These are phyloP conservation scores for Labeo catla DNA, from an alignment of 2,113 vertebrate species.

Conservation along the genomic window DNA sequence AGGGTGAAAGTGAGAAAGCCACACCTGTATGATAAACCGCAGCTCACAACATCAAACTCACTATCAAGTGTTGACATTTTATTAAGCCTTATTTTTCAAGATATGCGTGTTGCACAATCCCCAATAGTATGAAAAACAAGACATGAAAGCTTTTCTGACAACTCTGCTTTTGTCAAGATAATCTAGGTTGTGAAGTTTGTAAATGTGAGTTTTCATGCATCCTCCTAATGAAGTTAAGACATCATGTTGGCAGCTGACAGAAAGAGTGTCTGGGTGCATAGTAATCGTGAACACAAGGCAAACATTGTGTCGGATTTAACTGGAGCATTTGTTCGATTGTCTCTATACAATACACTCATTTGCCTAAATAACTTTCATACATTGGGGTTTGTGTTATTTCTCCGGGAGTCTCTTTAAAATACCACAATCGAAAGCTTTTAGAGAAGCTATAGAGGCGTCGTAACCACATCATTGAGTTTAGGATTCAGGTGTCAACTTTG, in stretches of 20 bases:
- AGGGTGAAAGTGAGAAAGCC: neutral
- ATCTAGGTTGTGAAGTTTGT: neutral
- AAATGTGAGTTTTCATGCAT: neutral
- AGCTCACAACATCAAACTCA: neutral
- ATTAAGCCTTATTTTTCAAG: neutral
- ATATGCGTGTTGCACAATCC: too few species aligned
- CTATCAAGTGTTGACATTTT: neutral
- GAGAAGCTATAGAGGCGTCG: neutral
- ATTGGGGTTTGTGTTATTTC: neutral
- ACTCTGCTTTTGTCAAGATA: neutral
- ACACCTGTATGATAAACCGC: slow-evolving; percentile 11
- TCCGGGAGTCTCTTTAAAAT: neutral
- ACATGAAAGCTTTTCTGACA: neutral
- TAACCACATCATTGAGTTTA: neutral
- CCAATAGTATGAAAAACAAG: neutral
- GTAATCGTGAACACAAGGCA: slow-evolving; percentile 14
- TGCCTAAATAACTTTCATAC: slow-evolving; percentile 2
- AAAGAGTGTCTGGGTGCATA: neutral
- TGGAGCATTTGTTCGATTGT: slow-evolving; percentile 13
- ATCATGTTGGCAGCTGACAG: neutral
- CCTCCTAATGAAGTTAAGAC: neutral
- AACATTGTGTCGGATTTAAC: slow-evolving; percentile 22
- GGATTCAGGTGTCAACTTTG: neutral
- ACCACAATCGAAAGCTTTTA: neutral
- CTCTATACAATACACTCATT: slow-evolving; percentile 10